phyloP scores from a whole-genome alignment of 2,888 invertebrate species.

The Drosophila basisetae region DNA sequence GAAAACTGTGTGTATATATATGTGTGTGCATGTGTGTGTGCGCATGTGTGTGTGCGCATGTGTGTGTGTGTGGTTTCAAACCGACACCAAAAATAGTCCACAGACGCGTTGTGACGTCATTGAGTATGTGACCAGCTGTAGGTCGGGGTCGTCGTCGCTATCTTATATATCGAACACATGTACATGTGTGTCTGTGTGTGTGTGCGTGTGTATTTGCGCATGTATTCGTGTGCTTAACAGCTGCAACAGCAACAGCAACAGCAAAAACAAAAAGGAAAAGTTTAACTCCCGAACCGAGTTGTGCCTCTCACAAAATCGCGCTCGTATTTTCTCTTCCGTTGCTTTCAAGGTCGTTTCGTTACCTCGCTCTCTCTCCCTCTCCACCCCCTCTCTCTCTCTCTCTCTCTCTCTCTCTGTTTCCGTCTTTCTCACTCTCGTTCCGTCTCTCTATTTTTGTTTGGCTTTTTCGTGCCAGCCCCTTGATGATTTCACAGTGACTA shows the following conservation, averaged over 20 bases:
- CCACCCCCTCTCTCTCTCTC: neutral
- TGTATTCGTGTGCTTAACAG: conserved; percentile 29
- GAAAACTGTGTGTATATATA: conserved; percentile 16
- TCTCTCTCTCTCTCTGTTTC: conserved; percentile 4
- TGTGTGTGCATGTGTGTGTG: neutral
- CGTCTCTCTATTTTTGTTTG: conserved; percentile 7
- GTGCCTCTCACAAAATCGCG: conserved; percentile 56
- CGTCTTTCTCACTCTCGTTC: conserved; percentile 4
- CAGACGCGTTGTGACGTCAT: conserved; percentile 76
- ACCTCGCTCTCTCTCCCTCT: conserved; percentile 11
- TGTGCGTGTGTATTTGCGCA: neutral
- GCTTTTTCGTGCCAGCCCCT: conserved; percentile 30
- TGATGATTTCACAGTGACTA: conserved; percentile 72
- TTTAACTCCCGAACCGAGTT: conserved; percentile 38
- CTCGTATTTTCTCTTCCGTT: conserved; percentile 34
- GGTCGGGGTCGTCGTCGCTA: conserved; percentile 64
- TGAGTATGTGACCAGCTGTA: conserved; percentile 64
- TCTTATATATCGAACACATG: neutral
- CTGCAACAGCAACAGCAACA: conserved; percentile 15
- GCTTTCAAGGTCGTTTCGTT: conserved; percentile 70
- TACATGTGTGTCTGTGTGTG: conserved; percentile 1
- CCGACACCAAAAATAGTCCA: conserved; percentile 40
- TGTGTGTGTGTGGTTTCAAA: conserved; percentile 3
- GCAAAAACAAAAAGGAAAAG: conserved; percentile 18
- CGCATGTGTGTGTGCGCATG: conserved; percentile 4